A percentile compares a stretch with the other conserved stretches of the same genome.
Conservation (phyloP, 53 echinoderm and acorn worm species). For the Stichopus horrens region DNA sequence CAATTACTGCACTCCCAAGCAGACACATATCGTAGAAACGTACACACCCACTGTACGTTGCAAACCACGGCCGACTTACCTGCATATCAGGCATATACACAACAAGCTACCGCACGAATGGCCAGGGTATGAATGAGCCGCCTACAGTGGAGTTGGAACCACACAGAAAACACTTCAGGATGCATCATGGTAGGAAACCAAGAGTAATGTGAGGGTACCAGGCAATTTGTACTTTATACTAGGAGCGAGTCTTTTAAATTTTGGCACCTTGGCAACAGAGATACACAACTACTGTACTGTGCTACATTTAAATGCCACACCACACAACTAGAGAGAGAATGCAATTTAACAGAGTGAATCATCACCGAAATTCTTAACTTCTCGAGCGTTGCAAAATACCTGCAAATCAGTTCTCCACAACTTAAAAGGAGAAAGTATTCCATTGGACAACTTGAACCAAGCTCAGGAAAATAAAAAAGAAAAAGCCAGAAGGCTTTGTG, state of each 20-base stretch:
- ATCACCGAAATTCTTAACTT: too few species aligned
- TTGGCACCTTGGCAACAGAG: neutral
- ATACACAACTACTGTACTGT: neutral
- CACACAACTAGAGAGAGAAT: too few species aligned
- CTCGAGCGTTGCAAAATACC: too few species aligned
- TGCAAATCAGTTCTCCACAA: too few species aligned
- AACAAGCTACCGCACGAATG: neutral
- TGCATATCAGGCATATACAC: neutral
- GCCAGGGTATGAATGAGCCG: neutral
- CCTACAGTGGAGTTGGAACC: neutral
- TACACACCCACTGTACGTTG: neutral
- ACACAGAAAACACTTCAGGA: neutral
- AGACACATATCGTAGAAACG: neutral
- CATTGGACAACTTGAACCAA: too few species aligned
- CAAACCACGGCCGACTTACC: neutral
- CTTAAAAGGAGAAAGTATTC: too few species aligned
- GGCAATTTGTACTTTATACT: slow-evolving; percentile 13
- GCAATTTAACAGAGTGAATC: too few species aligned
- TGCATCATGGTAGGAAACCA: neutral
- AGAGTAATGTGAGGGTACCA: slow-evolving; percentile 22
- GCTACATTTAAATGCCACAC: too few species aligned
- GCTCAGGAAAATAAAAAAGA: too few species aligned
- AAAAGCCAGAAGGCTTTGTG: too few species aligned
- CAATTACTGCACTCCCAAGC: too few species aligned
- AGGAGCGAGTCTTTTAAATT: slow-evolving; percentile 35